Evolutionary conservation across 2,113 vertebrate species (phyloP).

Genomic region (Syngnathoides biaculeatus): DNA sequence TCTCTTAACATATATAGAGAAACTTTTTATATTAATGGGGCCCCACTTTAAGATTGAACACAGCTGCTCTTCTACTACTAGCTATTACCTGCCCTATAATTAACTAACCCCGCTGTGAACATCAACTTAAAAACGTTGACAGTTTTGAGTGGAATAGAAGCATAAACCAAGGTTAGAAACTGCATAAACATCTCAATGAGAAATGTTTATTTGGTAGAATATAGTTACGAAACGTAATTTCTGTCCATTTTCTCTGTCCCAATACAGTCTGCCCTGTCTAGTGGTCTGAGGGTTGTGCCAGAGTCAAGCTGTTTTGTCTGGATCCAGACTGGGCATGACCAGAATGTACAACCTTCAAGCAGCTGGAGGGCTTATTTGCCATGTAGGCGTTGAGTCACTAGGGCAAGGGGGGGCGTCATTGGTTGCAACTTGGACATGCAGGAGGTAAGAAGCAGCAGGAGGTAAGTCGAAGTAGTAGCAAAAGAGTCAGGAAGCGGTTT

Average conservation of each 20-base stretch:
- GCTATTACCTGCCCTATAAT: slow-evolving; percentile 14
- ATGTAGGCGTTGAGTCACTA: slow-evolving; percentile 26
- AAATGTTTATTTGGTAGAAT: slow-evolving; percentile 2
- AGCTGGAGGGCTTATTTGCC: slow-evolving; percentile 40
- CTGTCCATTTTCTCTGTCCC: slow-evolving; percentile 12
- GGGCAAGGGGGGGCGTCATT: slow-evolving; percentile 25
- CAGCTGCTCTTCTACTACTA: slow-evolving; percentile 18
- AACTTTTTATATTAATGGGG: too few species aligned
- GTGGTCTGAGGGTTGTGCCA: slow-evolving; percentile 41
- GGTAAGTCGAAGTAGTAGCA: neutral
- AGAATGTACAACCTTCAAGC: slow-evolving; percentile 47
- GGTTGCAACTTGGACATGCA: slow-evolving; percentile 5
- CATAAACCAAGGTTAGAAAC: slow-evolving; percentile 38
- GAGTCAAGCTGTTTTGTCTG: slow-evolving; percentile 47
- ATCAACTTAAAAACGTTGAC: slow-evolving; percentile 3
- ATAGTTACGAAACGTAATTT: slow-evolving; percentile 26
- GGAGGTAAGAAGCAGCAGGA: slow-evolving; percentile 4
- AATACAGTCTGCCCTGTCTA: slow-evolving; percentile 33
- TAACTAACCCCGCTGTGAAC: neutral
- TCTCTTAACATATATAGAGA: too few species aligned
- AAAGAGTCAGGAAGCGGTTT: slow-evolving; percentile 8
- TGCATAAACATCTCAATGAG: slow-evolving; percentile 15
- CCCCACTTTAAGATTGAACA: neutral
- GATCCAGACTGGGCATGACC: slow-evolving; percentile 47
- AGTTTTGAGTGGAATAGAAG: slow-evolving; percentile 16